Conservation (phyloP, 2,113 vertebrate genomes). For the Burhinus oedicnemus region DNA sequence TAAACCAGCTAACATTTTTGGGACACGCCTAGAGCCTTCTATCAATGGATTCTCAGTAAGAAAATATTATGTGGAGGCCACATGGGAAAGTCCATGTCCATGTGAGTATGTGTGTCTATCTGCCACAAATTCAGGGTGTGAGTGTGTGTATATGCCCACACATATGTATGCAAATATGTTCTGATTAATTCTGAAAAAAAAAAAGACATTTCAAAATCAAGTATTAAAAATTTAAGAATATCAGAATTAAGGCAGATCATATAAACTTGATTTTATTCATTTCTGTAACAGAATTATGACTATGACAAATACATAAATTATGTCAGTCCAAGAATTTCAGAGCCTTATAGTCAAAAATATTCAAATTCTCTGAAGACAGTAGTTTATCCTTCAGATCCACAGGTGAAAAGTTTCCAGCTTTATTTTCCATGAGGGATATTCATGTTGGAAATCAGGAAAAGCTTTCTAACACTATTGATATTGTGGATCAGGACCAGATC, state of each 20-base stretch:
- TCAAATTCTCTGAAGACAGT: not conserved
- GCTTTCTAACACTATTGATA: not conserved
- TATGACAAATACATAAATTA: not conserved
- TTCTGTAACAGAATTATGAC: not conserved
- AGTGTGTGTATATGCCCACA: not conserved
- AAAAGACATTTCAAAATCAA: not conserved
- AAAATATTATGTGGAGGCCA: not conserved
- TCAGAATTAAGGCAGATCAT: not conserved
- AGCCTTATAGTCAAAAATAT: not conserved
- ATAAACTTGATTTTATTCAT: not conserved
- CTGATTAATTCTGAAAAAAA: not conserved
- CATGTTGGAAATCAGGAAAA: not conserved
- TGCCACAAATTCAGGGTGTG: not conserved
- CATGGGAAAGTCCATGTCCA: not conserved
- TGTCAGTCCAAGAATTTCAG: not conserved
- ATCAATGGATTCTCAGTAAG: not conserved
- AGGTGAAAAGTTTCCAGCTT: not conserved
- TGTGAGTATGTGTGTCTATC: not conserved
- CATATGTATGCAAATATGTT: not conserved
- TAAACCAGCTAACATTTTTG: not conserved
- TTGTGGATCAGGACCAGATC: not conserved
- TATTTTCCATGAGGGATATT: not conserved
- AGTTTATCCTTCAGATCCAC: not conserved
- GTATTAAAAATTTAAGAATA: not conserved
- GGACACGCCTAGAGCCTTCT: not conserved